phyloP scores from a whole-genome alignment of 37 sponge, comb jelly and placozoan species.

The Tethya wilhelma region DNA sequence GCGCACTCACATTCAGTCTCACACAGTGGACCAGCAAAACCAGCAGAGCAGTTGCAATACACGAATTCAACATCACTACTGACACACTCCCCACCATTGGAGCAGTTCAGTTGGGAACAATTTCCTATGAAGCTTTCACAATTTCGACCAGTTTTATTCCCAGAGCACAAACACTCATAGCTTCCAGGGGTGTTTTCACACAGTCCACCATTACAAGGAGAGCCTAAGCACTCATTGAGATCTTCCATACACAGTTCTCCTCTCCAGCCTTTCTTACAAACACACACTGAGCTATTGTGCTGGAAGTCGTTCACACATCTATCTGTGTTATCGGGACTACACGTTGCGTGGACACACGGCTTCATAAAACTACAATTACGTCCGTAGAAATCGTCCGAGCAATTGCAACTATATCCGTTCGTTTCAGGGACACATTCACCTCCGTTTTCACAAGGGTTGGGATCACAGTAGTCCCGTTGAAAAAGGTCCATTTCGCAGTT shows the following conservation, averaged over 20 bases:
- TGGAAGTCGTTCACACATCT: too few relatives aligned
- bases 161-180: slow-evolving; percentile 18
- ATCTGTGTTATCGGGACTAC: too few relatives aligned
- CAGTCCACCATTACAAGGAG: not conserved
- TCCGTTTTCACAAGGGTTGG: too few relatives aligned
- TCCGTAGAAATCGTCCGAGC: too few relatives aligned
- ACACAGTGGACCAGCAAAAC: slow-evolving; percentile 36
- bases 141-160: not conserved
- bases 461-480: too few relatives aligned
- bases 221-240: slow-evolving; percentile 21
- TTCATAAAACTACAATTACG: too few relatives aligned
- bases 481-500: too few relatives aligned
- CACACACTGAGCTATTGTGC: slow-evolving; percentile 11
- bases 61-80: not conserved
- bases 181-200: slow-evolving; percentile 35
- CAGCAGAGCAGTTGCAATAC: slow-evolving; percentile 7
- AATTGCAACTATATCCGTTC: too few relatives aligned
- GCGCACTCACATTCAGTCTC: slow-evolving; percentile 6
- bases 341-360: too few relatives aligned
- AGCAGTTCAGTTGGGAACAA: slow-evolving; percentile 5
- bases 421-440: too few relatives aligned
- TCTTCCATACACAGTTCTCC: slow-evolving; percentile 16
- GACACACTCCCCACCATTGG: slow-evolving; percentile 43
- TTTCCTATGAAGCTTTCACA: not conserved
- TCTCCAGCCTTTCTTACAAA: slow-evolving; percentile 35